Evolutionary conservation across 35 echinoderm and acorn worm genomes (phyloP).

Genomic region (Heliocidaris tuberculata): DNA sequence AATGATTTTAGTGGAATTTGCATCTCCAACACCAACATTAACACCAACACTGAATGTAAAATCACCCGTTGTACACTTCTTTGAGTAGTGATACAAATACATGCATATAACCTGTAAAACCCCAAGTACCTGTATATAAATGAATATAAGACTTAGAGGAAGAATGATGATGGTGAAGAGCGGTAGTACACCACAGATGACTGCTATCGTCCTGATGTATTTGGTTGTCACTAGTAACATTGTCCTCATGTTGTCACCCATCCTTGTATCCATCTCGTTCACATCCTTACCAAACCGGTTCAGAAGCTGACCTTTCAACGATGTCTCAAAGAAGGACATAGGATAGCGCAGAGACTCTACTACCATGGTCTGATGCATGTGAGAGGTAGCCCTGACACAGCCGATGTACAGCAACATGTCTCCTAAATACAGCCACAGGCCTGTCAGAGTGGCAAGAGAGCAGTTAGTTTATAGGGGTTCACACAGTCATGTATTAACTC

Average conservation of each 20-base stretch:
- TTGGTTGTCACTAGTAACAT: constrained; percentile 18
- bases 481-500: too few relatives aligned
- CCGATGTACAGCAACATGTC: constrained; percentile 57
- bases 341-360: constrained; percentile 57
- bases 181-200: constrained; percentile 20
- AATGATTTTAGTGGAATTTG: too few relatives aligned
- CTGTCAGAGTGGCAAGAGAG: constrained; percentile 24
- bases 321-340: constrained; percentile 82
- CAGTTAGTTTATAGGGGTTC: background rate
- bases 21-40: too few relatives aligned
- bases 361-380: constrained; percentile 56
- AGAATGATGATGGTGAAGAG: constrained; percentile 32
- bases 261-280: constrained; percentile 50
- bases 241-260: constrained; percentile 14
- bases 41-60: background rate
- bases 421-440: constrained; percentile 12
- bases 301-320: constrained; percentile 72
- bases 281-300: constrained; percentile 89
- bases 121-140: constrained; percentile 31
- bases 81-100: background rate
- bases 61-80: background rate
- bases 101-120: background rate
- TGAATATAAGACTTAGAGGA: constrained; percentile 17
- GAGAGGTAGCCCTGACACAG: constrained; percentile 45
- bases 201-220: constrained; percentile 33